Conservation (phyloP, 2,888 invertebrate genomes). For the Cylindroiulus punctatus region DNA sequence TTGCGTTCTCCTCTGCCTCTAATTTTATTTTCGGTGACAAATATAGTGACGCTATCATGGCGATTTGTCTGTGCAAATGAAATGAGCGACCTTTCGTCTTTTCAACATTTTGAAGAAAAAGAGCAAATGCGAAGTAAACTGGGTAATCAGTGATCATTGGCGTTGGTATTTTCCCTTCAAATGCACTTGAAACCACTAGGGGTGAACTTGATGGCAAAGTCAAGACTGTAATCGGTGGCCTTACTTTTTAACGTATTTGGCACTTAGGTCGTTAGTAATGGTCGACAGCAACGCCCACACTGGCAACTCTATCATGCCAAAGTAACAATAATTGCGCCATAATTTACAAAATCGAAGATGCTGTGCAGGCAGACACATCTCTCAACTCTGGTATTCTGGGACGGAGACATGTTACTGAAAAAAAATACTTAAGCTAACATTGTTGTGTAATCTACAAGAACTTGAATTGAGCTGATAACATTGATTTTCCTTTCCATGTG, state of each 20-base stretch:
- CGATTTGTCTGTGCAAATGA: not conserved
- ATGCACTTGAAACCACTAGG: not conserved
- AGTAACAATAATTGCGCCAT: slow-evolving; percentile 37
- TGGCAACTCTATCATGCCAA: slow-evolving; percentile 17
- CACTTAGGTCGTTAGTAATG: slow-evolving; percentile 15
- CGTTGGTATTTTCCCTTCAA: slow-evolving; percentile 2
- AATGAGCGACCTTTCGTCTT: not conserved
- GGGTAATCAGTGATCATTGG: slow-evolving; percentile 7
- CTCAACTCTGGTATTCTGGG: not conserved
- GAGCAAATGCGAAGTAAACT: not conserved
- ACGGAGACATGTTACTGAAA: not conserved
- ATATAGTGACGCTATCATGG: slow-evolving; percentile 16
- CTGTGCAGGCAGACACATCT: not conserved
- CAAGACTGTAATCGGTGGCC: slow-evolving; percentile 30
- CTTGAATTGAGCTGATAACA: slow-evolving; percentile 28
- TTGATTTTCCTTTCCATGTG: slow-evolving; percentile 19
- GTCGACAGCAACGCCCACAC: slow-evolving; percentile 26
- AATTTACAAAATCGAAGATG: slow-evolving; percentile 18
- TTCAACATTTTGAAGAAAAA: not conserved
- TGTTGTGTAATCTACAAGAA: slow-evolving; percentile 13
- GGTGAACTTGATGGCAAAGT: slow-evolving; percentile 16
- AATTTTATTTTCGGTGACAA: slow-evolving; percentile 36
- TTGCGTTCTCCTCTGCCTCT: not conserved
- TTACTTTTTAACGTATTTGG: slow-evolving; percentile 27
- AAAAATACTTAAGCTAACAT: slow-evolving; percentile 27